Evolutionary conservation across 23 tunicate genomes (phyloP).

Genomic region (Ciona savignyi): DNA sequence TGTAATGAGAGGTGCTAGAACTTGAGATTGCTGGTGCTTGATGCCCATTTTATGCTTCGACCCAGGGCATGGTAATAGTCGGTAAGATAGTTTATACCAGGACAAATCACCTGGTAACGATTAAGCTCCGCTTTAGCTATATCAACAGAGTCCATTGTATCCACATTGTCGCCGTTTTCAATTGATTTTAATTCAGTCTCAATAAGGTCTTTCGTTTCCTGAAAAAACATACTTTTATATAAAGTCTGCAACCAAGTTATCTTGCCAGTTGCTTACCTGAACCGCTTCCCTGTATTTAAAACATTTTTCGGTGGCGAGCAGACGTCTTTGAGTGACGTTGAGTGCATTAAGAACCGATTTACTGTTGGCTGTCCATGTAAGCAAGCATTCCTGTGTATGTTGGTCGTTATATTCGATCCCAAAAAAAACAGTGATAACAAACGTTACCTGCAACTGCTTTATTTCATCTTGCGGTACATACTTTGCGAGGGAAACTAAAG

Average conservation of each 20-base stretch:
- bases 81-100: too few species aligned
- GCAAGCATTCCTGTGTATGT: constrained; percentile 28
- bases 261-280: constrained; percentile 22
- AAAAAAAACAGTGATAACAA: neutral
- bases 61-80: too few species aligned
- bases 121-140: constrained; percentile 5
- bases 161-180: neutral
- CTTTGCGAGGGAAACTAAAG: constrained; percentile 19
- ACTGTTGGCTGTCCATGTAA: constrained; percentile 41
- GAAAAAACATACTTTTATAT: neutral
- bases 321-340: constrained; percentile 41
- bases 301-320: constrained; percentile 48
- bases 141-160: neutral
- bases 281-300: constrained; percentile 44
- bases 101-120: too few species aligned
- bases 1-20: neutral
- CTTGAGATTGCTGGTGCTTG: neutral
- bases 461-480: constrained; percentile 37
- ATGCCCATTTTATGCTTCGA: too few species aligned
- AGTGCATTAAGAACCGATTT: constrained; percentile 64
- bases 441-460: constrained; percentile 6
- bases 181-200: constrained; percentile 13
- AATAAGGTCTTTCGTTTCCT: constrained; percentile 23
- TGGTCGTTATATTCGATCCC: neutral
- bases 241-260: neutral